These are phyloP conservation scores for Sebastiscus albofasciatus DNA, from an alignment of 2,797 vertebrate species.

Conservation along the genomic window DNA sequence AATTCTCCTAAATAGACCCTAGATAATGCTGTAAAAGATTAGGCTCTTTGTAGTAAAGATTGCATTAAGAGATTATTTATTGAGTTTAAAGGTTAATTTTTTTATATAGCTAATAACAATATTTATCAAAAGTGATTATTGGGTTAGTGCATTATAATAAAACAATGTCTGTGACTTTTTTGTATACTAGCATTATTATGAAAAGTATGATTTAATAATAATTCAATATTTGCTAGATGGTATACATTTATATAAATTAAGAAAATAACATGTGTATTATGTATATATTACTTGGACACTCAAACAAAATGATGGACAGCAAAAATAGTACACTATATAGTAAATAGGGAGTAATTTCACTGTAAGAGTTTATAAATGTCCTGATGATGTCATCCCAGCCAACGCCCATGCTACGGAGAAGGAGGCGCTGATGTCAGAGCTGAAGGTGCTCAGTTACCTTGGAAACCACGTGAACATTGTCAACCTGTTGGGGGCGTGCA, in stretches of 20 bases:
- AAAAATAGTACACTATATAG: neutral
- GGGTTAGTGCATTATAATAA: neutral
- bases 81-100: neutral
- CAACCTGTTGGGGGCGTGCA: conserved; percentile 97
- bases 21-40: neutral
- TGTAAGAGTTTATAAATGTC: conserved; percentile 5
- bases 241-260: neutral
- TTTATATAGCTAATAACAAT: neutral
- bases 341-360: neutral
- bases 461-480: conserved; percentile 98
- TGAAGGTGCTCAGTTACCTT: conserved; percentile 97
- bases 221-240: neutral
- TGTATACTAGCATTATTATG: neutral
- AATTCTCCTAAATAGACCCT: neutral
- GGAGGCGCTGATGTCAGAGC: conserved; percentile 98
- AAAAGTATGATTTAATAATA: neutral
- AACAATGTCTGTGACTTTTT: neutral
- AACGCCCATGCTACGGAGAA: conserved; percentile 95
- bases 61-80: neutral
- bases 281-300: neutral
- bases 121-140: neutral
- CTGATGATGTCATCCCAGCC: conserved; percentile 79
- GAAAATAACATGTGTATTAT: neutral
- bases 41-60: neutral
- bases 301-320: neutral